These are phyloP conservation scores for Coracias cyanogaster DNA, from an alignment of 2,797 vertebrate species.

Conservation along the genomic window DNA sequence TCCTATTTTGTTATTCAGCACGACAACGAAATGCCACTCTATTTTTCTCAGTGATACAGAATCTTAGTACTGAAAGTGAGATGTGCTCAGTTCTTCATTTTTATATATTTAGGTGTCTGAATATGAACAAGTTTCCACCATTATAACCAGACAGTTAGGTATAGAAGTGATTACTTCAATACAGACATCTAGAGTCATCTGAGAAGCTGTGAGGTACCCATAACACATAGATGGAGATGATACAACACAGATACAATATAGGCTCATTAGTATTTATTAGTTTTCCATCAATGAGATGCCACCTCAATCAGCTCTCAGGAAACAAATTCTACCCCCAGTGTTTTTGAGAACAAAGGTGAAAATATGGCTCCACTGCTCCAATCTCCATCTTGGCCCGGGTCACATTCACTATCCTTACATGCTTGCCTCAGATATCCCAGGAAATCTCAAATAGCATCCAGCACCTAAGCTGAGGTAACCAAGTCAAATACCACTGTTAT, in stretches of 20 bases:
- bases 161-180: not conserved
- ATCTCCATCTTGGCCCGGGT: not conserved
- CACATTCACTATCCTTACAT: not conserved
- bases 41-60: not conserved
- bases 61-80: not conserved
- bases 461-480: not conserved
- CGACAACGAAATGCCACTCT: not conserved
- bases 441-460: not conserved
- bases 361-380: not conserved
- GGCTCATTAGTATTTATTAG: not conserved
- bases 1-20: not conserved
- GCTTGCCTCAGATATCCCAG: not conserved
- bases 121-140: not conserved
- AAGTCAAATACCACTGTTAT: not conserved
- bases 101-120: not conserved
- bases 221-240: not conserved
- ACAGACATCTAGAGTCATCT: not conserved
- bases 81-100: not conserved
- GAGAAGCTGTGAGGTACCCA: not conserved
- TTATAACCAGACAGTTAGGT: not conserved
- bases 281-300: not conserved
- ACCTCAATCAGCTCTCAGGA: not conserved
- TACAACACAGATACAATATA: not conserved
- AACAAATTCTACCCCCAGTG: not conserved
- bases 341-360: not conserved